Evolutionary conservation across 2,888 invertebrate genomes (phyloP), one percentile per base, ranked within the genome.

Genomic region (Gnatocerus cornutus): DNA sequence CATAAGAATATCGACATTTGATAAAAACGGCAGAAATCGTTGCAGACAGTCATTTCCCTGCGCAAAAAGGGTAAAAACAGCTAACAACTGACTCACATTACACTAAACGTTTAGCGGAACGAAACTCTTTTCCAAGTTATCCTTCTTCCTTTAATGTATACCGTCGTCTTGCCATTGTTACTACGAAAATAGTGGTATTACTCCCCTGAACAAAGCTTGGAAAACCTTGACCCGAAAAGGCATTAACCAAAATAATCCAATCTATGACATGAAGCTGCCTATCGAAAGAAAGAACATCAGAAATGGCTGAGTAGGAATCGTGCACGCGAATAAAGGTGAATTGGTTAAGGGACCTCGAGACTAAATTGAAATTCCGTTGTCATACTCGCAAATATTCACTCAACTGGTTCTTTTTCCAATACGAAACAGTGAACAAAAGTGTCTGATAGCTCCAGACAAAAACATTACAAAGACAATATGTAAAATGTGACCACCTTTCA

Each of bases 341-440:
- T 41, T 46, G 46, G 46, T 46, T 46, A 46, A 46, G 27, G 46
- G 46, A 21, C 46, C 27, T 46, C 8, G 46, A 16, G 46, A 27
- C 46, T 46, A 46, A 46, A 46, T 46, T 46, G 46, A 46, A 46
- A 46, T 46, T 46, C 46, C 46, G 46, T 16, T 16, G 46, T 21
- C 46, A 46, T 46, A n/a, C 46, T 46, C 46, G 8, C 21, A 46
- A 46, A 46, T 46, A 46, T 46, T 46, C 46, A 46, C 46, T 46
- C 16, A 16, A 46, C 46, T 46, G 46, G 6, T 46, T 12, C 12
- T 27, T 46, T 46, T 46, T 16, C 46, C 14, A 14, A 43, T 43
- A 43, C 43, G 43, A 43, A 21, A 12, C 43, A 10, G 12, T 12
- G 43, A 43, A 43, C 43, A 43, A 43, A 10, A 43, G 7, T 7